Percentiles rank a stretch among this genome's conserved stretches.
These are phyloP conservation scores for Pollicipes pollicipes DNA, from an alignment of 1,140 invertebrate species.

Conservation along the genomic window DNA sequence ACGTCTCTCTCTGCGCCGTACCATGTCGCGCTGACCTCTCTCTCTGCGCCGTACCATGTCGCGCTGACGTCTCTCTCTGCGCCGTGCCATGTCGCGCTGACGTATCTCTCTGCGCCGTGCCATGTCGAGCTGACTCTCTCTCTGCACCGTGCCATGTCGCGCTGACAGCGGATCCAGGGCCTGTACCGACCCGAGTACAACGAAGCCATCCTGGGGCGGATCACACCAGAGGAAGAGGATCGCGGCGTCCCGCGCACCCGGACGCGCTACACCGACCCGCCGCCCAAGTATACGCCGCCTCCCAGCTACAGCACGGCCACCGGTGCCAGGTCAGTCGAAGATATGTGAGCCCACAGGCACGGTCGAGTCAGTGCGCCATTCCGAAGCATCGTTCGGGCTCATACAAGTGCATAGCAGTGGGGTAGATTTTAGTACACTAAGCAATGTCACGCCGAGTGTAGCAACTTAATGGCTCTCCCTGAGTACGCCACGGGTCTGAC, in stretches of 20 bases:
- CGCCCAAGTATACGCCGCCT: constrained; percentile 80
- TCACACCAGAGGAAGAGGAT: constrained; percentile 20
- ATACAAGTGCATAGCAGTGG: too few relatives aligned
- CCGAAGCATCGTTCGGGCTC: too few relatives aligned
- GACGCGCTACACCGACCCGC: constrained; percentile 42
- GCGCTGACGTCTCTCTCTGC: too few relatives aligned
- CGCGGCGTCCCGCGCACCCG: constrained; percentile 19
- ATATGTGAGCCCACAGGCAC: constrained; percentile 20
- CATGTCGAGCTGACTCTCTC: constrained; percentile 29
- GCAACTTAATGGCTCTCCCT: too few relatives aligned
- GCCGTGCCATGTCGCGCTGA: too few relatives aligned
- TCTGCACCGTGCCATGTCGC: constrained; percentile 5
- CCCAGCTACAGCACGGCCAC: constrained; percentile 81
- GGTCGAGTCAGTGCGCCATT: too few relatives aligned
- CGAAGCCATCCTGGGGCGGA: constrained; percentile 19
- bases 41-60: too few relatives aligned
- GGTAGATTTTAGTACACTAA: too few relatives aligned
- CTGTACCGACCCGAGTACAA: constrained; percentile 47
- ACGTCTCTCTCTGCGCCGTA: too few relatives aligned
- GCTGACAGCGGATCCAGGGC: constrained; percentile 51
- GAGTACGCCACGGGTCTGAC: too few relatives aligned
- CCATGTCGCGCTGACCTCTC: too few relatives aligned
- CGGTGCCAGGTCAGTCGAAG: constrained; percentile 40
- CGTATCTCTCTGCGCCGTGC: constrained; percentile 3
- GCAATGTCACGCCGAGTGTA: too few relatives aligned